Conservation (phyloP, 2,888 invertebrate species). For the Leptothorax acervorum region DNA sequence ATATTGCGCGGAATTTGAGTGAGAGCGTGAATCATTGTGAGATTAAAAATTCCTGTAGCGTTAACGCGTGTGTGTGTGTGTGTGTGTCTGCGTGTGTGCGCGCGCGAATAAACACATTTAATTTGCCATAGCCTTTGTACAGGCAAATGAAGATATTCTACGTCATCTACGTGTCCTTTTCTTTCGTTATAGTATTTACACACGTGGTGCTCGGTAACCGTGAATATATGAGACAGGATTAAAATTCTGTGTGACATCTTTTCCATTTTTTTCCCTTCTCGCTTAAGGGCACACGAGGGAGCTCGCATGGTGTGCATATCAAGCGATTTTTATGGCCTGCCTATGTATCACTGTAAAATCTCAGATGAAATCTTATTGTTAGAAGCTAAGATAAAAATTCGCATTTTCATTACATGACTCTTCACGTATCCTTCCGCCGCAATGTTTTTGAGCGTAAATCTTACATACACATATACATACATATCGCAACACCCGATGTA, state of each 20-base stretch:
- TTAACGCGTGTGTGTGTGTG: neutral
- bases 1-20: neutral
- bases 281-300: constrained; percentile 75
- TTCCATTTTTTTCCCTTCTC: constrained; percentile 73
- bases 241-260: constrained; percentile 79
- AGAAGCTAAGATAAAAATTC: neutral
- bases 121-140: neutral
- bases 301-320: constrained; percentile 77
- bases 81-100: no score
- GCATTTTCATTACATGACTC: neutral
- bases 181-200: neutral
- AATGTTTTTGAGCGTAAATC: neutral
- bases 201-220: constrained; percentile 36
- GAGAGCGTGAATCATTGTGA: neutral
- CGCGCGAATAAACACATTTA: neutral
- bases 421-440: neutral
- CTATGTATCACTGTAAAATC: constrained; percentile 62
- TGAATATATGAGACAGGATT: constrained; percentile 74
- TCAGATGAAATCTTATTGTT: constrained; percentile 4
- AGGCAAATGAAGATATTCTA: neutral
- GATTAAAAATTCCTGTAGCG: neutral
- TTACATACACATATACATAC: neutral
- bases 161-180: neutral
- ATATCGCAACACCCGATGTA: neutral
- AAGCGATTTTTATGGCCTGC: constrained; percentile 77